Evolutionary conservation across 2,888 invertebrate genomes (phyloP).

Genomic region (Morpho deidamia): DNA sequence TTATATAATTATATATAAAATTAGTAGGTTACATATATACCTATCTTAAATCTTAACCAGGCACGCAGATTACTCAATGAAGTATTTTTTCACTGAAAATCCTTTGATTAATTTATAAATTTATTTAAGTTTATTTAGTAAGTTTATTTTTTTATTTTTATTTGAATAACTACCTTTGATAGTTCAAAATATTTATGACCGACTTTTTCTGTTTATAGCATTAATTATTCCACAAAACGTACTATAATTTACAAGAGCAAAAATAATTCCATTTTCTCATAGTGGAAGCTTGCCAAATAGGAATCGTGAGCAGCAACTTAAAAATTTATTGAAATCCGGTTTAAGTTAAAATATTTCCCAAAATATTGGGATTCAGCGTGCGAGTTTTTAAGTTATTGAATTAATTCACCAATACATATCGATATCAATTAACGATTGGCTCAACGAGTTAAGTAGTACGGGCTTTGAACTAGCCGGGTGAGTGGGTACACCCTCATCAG

Average conservation of each 20-base stretch:
- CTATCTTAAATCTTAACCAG: too few relatives aligned
- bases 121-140: too few relatives aligned
- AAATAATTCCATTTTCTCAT: constrained; percentile 34
- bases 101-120: too few relatives aligned
- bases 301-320: constrained; percentile 50
- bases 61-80: too few relatives aligned
- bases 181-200: too few relatives aligned
- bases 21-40: too few relatives aligned
- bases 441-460: constrained; percentile 46
- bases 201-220: background rate
- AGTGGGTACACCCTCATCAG: constrained; percentile 50
- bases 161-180: too few relatives aligned
- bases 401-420: constrained; percentile 42
- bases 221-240: constrained; percentile 7
- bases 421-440: constrained; percentile 44
- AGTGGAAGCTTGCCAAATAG: constrained; percentile 56
- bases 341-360: constrained; percentile 58
- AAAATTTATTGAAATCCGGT: constrained; percentile 63
- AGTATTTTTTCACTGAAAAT: too few relatives aligned
- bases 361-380: constrained; percentile 43
- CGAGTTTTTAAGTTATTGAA: constrained; percentile 43
- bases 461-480: constrained; percentile 43
- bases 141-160: too few relatives aligned
- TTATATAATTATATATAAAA: too few relatives aligned
- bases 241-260: constrained; percentile 17